Base-by-base conservation (phyloP, 2,113 vertebrate genomes). In the Vidua macroura region DNA sequence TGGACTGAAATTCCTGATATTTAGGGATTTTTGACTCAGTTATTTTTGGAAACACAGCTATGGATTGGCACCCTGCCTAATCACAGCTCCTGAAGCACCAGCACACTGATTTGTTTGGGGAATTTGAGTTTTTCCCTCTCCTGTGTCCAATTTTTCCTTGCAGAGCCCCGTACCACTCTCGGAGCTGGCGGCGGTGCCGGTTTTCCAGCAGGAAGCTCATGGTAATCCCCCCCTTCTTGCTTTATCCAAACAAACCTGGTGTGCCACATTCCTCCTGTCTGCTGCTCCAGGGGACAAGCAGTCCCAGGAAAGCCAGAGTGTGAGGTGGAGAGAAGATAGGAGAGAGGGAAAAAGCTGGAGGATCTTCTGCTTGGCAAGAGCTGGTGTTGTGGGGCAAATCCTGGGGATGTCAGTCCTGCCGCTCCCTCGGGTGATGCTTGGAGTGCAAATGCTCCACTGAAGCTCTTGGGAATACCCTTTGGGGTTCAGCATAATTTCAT, bases 191-290 rank as follows among this genome's bases (percentile, higher is more conserved):
- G 25, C 0, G 0, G 75, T 85, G 63, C 67, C 16, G 37, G 68
- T 15, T 92, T 86, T 74, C 83, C 68, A 39, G 77, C 59, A 51
- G 55, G 48, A 39, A 41, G 31, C 60, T 52, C 23, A 7, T 0
- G 1, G 23, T 68, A 89, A 95, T 95, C 66, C 48, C 22, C 22
- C 37, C 2, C 41, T 84, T 28, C 62, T 53, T 0, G 1, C 69
- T 70, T 86, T 85, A 82, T 89, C 86, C 94, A 94, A 93, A 95
- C 89, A 93, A 93, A 78, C 58, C 66, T 13, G 16, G 86, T 8
- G 22, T 64, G 77, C 70, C 86, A 58, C 94, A 89, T 93, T 93
- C 91, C 89, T 96, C 44, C 73, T 66, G 75, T 48, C 85, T 68
- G 67, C 80, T 31, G 13, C 39, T 51, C 20, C 4, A 1, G 33